A percentile compares a stretch with the other conserved stretches of the same genome.
phyloP scores from a whole-genome alignment of 2,888 invertebrate genomes.

The Eucera pruinosa region DNA sequence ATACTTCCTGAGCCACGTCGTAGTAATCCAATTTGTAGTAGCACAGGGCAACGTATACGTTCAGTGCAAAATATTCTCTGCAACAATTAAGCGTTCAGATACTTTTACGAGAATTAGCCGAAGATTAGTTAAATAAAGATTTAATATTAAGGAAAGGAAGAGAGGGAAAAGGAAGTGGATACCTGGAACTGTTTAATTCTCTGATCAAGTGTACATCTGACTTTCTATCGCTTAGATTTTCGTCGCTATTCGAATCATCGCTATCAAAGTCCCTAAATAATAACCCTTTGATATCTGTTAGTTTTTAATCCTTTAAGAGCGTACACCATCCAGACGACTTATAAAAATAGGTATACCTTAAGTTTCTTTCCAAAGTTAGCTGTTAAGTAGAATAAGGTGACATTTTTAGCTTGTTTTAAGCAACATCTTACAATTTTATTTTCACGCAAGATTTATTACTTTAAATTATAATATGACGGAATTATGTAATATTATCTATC shows the following conservation, averaged over 20 bases:
- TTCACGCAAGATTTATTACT: no score
- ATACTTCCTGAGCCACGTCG: constrained; percentile 98
- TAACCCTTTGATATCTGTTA: neutral
- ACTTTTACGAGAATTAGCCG: neutral
- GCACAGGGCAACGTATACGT: constrained; percentile 98
- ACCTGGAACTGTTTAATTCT: constrained; percentile 64
- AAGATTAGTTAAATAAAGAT: neutral
- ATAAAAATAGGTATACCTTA: no score
- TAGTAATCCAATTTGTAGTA: constrained; percentile 99
- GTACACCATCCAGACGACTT: no score
- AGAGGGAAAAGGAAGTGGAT: constrained; percentile 25
- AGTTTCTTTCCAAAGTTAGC: no score
- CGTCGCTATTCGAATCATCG: constrained; percentile 32
- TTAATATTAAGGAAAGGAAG: no score
- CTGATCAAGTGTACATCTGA: constrained; percentile 63
- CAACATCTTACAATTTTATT: no score
- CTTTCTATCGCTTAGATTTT: constrained; percentile 16
- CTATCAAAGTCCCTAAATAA: constrained; percentile 37
- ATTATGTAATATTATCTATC: no score
- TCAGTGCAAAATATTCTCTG: constrained; percentile 93
- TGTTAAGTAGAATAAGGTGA: no score
- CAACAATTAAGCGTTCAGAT: neutral
- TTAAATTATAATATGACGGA: no score
- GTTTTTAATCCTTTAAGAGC: no score
- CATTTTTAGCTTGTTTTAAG: no score